These are phyloP conservation scores for Drosophila falleni DNA, from an alignment of 2,888 invertebrate genomes.

Conservation along the genomic window DNA sequence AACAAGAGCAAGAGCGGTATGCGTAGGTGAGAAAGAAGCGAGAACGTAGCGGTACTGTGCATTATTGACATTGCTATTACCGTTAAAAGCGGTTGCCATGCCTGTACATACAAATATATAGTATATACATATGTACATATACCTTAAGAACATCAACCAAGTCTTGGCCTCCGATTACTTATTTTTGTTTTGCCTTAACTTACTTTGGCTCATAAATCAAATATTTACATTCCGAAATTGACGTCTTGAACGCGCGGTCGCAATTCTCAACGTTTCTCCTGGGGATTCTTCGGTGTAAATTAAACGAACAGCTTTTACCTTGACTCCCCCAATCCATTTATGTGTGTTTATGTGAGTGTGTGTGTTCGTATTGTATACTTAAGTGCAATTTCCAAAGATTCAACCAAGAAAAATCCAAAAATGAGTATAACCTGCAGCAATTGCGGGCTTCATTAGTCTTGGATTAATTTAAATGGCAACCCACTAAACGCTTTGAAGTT, in stretches of 20 bases:
- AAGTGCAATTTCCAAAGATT: slow-evolving; percentile 19
- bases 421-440: slow-evolving; percentile 50
- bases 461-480: slow-evolving; percentile 26
- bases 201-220: slow-evolving; percentile 82
- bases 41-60: slow-evolving; percentile 34
- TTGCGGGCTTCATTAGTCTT: slow-evolving; percentile 53
- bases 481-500: slow-evolving; percentile 63
- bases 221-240: slow-evolving; percentile 84
- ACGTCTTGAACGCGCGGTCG: slow-evolving; percentile 81
- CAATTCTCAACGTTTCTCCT: slow-evolving; percentile 62
- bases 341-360: slow-evolving; percentile 5
- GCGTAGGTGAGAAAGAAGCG: slow-evolving; percentile 46
- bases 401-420: slow-evolving; percentile 20
- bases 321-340: slow-evolving; percentile 6
- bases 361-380: slow-evolving; percentile 16
- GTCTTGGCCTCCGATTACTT: slow-evolving; percentile 10
- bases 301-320: slow-evolving; percentile 47
- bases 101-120: neutral
- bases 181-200: slow-evolving; percentile 76
- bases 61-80: slow-evolving; percentile 41
- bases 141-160: slow-evolving; percentile 15
- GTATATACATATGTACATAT: neutral
- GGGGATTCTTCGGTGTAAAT: slow-evolving; percentile 47
- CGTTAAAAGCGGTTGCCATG: slow-evolving; percentile 34
- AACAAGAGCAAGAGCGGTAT: neutral